Evolutionary conservation across 2,797 vertebrate species (phyloP).

Genomic region (Leptodactylus fallax): DNA sequence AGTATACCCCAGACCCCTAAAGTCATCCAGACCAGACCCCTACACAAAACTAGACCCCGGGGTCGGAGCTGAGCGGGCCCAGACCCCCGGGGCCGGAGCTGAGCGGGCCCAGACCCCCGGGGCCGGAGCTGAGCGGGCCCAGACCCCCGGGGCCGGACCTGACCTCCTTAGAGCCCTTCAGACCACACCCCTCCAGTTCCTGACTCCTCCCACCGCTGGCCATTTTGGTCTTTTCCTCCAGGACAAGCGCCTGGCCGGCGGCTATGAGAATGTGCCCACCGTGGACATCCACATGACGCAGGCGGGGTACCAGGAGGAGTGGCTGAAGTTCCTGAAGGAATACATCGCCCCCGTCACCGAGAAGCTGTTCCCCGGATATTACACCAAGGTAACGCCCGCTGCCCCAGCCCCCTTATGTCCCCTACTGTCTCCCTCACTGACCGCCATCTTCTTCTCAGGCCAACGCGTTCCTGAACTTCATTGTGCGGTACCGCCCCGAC

Average conservation of each 20-base stretch:
- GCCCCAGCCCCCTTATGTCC: too few species aligned
- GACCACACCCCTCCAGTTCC: too few species aligned
- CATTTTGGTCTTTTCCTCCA: slow-evolving; percentile 57
- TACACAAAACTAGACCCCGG: too few species aligned
- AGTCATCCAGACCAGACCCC: too few species aligned
- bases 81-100: too few species aligned
- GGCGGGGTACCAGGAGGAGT: slow-evolving; percentile 85
- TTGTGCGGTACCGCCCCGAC: slow-evolving; percentile 88
- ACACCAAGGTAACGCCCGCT: slow-evolving; percentile 78
- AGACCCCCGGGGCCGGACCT: too few species aligned
- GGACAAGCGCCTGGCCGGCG: slow-evolving; percentile 85
- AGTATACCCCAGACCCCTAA: too few species aligned
- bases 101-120: too few species aligned
- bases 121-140: too few species aligned
- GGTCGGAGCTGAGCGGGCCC: too few species aligned
- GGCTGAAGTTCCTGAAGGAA: slow-evolving; percentile 87
- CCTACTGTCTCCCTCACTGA: neutral
- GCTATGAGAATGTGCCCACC: slow-evolving; percentile 89
- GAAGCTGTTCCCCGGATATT: slow-evolving; percentile 87
- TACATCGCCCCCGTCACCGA: slow-evolving; percentile 85
- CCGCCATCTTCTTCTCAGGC: slow-evolving; percentile 70
- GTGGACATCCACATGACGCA: slow-evolving; percentile 93
- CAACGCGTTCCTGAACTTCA: slow-evolving; percentile 89
- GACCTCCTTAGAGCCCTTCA: too few species aligned
- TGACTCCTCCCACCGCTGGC: too few species aligned